Conservation (phyloP, 2,888 invertebrate genomes). For the Itoplectis maculator region DNA sequence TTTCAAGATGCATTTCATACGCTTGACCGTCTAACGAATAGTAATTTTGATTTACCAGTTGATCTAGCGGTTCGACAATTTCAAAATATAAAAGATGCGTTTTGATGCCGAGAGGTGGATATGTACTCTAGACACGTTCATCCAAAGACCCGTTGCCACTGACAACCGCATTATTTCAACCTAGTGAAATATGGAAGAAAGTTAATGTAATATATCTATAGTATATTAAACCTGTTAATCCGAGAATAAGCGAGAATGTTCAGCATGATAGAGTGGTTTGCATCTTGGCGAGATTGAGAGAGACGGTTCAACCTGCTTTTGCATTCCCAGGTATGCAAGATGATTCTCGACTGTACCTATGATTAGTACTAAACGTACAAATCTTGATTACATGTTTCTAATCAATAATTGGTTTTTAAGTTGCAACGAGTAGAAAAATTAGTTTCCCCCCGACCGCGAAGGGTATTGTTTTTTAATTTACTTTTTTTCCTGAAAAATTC, state of each 20-base stretch:
- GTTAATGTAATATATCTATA: constrained; percentile 48
- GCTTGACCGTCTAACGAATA: constrained; percentile 93
- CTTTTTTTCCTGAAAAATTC: too few species aligned
- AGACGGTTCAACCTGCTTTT: not conserved
- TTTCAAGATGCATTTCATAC: constrained; percentile 98
- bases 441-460: too few species aligned
- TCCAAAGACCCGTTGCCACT: constrained; percentile 1
- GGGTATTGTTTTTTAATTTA: too few species aligned
- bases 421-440: too few species aligned
- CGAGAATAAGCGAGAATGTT: constrained; percentile 29
- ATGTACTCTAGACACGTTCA: not conserved
- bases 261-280: not conserved
- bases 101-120: constrained; percentile 73
- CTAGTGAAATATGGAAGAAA: constrained; percentile 8
- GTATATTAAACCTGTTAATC: constrained; percentile 41
- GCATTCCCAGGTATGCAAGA: not conserved
- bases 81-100: constrained; percentile 97
- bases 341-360: not conserved
- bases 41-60: constrained; percentile 97
- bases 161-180: constrained; percentile 22
- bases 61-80: constrained; percentile 98
- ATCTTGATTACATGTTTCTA: too few species aligned
- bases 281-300: constrained; percentile 6
- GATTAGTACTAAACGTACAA: not conserved
- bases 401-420: not conserved